Conservation (phyloP, 2,797 vertebrate species). For the Chromis chromis region DNA sequence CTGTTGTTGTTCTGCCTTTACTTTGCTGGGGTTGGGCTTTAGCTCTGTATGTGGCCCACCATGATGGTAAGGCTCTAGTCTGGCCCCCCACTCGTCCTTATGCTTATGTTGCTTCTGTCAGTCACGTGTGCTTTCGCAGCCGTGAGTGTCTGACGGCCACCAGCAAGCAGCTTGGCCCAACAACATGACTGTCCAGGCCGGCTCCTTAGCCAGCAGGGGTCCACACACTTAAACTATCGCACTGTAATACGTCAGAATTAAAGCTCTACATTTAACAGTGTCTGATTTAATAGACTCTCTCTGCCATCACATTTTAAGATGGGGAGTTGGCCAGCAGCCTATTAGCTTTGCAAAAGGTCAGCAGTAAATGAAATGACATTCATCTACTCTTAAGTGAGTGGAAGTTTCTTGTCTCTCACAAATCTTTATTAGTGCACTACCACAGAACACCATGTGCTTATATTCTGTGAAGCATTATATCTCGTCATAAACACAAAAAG, state of each 20-base stretch:
- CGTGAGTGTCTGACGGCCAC: constrained; percentile 29
- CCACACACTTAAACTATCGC: constrained; percentile 41
- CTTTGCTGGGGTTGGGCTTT: constrained; percentile 74
- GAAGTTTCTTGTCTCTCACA: background rate
- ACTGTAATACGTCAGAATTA: background rate
- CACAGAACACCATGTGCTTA: background rate
- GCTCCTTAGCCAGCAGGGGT: constrained; percentile 61
- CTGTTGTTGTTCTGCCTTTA: constrained; percentile 78
- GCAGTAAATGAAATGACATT: constrained; percentile 6
- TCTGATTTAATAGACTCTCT: background rate
- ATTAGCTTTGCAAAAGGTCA: constrained; percentile 17
- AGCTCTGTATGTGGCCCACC: constrained; percentile 87
- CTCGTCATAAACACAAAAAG: background rate
- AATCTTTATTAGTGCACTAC: background rate
- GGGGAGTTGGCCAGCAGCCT: constrained; percentile 1
- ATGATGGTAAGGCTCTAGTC: constrained; percentile 85
- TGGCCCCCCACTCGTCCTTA: constrained; percentile 45
- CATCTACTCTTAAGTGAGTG: constrained; percentile 2
- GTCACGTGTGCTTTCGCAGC: constrained; percentile 73
- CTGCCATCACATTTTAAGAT: constrained; percentile 1
- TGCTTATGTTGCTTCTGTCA: constrained; percentile 76
- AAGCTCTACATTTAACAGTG: background rate
- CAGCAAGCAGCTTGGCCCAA: constrained; percentile 41
- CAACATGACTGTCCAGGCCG: constrained; percentile 38
- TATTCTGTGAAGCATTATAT: background rate